phyloP scores from a whole-genome alignment of 1,140 invertebrate genomes.

The Cydia splendana region DNA sequence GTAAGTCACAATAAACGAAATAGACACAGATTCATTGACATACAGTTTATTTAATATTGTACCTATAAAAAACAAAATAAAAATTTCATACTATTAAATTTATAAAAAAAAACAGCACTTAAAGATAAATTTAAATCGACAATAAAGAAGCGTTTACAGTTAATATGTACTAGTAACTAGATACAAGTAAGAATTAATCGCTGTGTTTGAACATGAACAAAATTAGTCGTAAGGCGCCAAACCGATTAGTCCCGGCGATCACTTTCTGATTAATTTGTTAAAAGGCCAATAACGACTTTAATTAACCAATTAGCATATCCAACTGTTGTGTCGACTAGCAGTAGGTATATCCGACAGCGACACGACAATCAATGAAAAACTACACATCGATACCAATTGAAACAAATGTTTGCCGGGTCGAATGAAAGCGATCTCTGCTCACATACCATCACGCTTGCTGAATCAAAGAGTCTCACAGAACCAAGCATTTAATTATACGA shows the following conservation, averaged over 20 bases:
- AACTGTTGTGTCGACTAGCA: slow-evolving; percentile 7
- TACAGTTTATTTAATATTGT: too few relatives aligned
- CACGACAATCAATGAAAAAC: not conserved
- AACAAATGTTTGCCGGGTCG: not conserved
- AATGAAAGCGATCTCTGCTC: slow-evolving; percentile 10
- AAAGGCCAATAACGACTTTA: slow-evolving; percentile 48
- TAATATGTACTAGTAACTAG: not conserved
- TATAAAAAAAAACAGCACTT: too few relatives aligned
- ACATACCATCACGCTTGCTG: slow-evolving; percentile 63
- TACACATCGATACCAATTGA: not conserved
- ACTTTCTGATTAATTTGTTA: slow-evolving; percentile 48
- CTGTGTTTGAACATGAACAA: slow-evolving; percentile 40
- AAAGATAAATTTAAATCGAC: too few relatives aligned
- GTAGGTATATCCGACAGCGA: not conserved
- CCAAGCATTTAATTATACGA: slow-evolving; percentile 75
- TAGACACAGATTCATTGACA: too few relatives aligned
- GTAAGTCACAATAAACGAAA: too few relatives aligned
- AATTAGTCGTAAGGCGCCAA: slow-evolving; percentile 44
- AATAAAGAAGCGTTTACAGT: too few relatives aligned
- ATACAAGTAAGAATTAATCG: slow-evolving; percentile 4
- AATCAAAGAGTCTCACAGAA: slow-evolving; percentile 75
- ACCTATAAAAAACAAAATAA: too few relatives aligned
- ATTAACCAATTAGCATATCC: slow-evolving; percentile 51
- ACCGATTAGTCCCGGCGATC: slow-evolving; percentile 47
- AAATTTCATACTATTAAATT: too few relatives aligned